Base-by-base conservation (phyloP, 1,140 invertebrate genomes). In the Aphelinus atriplicis region DNA sequence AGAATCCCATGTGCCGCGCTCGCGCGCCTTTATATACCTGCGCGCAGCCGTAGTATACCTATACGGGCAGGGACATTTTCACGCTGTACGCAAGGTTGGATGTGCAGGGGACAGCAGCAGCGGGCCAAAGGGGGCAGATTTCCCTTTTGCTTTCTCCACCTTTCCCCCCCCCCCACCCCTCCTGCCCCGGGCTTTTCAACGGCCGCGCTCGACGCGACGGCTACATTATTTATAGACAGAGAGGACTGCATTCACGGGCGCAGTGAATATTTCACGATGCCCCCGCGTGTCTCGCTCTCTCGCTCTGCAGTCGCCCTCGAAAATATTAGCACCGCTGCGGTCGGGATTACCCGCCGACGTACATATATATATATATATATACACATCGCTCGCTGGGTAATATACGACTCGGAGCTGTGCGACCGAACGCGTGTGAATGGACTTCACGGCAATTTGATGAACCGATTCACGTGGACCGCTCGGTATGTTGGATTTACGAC, bases 181-280 rank as follows among this genome's bases (percentile, higher is more conserved):
- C 26, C 26, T 26, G 26, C 45, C 7, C 45, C 42, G 43, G 1
- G 56, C 9, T 67, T 67, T 57, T 47, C n/a, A 26, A 57, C 50
- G 65, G 45, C 57, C n/a, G 43, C 57, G 57, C n/a, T 2, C 2
- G n/a, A 3, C 2, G 57, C 60, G 58, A 61, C 57, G 64, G 57
- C 57, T 63, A 55, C 60, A 71, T 63, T 71, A 63, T 71, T 71
- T 71, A 63, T 71, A 71, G 58, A 71, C 60, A 63, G 58, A 46
- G 42, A 6, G 46, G 60, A 53, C n/a, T n/a, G n/a, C 69, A 55
- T 71, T 71, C 69, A 63, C 69, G 69, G 69, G 47, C n/a, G n/a
- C 68, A 61, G 68, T 70, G 68, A 70, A 70, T 70, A 70, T 70
- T 70, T 70, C 56, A 61, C 66, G 66, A 68, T 70, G 68, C 26